phyloP scores from a whole-genome alignment of 2,113 vertebrate genomes.

The Oreochromis aureus region DNA sequence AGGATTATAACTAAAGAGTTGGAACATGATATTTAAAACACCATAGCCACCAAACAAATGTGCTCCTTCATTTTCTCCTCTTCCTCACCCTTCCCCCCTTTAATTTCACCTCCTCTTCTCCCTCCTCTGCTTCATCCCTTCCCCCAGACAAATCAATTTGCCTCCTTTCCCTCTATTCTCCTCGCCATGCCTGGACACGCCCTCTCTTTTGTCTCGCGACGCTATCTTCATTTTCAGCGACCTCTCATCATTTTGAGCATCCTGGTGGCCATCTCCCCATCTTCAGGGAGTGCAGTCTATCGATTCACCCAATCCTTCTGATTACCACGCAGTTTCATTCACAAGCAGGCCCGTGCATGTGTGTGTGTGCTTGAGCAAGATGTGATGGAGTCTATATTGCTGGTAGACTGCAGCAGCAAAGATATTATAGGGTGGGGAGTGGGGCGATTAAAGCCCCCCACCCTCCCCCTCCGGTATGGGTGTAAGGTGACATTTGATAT shows the following conservation, averaged over 20 bases:
- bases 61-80: slow-evolving; percentile 10
- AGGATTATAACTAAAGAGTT: not conserved
- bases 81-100: slow-evolving; percentile 23
- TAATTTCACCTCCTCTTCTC: not conserved
- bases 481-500: not conserved
- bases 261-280: not conserved
- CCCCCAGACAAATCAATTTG: slow-evolving; percentile 51
- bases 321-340: slow-evolving; percentile 51
- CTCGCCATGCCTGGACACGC: slow-evolving; percentile 4
- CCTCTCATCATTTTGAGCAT: slow-evolving; percentile 37
- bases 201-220: slow-evolving; percentile 53
- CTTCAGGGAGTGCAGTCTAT: slow-evolving; percentile 34
- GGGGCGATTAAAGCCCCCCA: not conserved
- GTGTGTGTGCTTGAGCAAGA: not conserved
- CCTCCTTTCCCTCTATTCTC: slow-evolving; percentile 9
- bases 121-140: not conserved
- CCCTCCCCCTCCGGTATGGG: not conserved
- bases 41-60: not conserved
- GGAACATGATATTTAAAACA: not conserved
- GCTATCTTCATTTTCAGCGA: slow-evolving; percentile 51
- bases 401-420: not conserved
- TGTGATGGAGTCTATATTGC: not conserved
- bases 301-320: slow-evolving; percentile 31
- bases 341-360: not conserved
- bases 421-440: not conserved